Base-by-base conservation (phyloP, 1,140 invertebrate genomes). In the Psix sp. region DNA sequence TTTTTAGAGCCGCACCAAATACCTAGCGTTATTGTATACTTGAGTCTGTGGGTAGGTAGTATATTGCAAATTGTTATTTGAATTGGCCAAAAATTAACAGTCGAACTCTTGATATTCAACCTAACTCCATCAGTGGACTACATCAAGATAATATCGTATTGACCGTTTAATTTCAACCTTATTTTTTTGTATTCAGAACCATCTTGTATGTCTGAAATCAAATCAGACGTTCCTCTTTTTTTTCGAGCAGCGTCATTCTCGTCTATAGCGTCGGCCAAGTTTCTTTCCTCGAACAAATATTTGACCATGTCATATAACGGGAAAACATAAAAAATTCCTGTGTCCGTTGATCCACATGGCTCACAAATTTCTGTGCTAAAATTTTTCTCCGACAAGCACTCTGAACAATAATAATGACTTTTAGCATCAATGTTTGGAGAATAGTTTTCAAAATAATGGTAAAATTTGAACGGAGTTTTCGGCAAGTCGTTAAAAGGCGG, bases 301-400 rank as follows among this genome's bases (percentile, higher is more conserved):
- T 26, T 39, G 9, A 40, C 16, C 16, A 36, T 7, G n/a, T 40
- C 11, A 14, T 3, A 1, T 5, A 52, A n/a, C 14, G 20, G 35
- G 16, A 52, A 39, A 18, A 39, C 49, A 17, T 39, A 52, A 52
- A 52, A 52, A 1, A 35, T 9, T 4, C 21, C 35, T n/a, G 31
- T 7, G 3, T 24, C 21, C 21, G 9, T 5, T 15, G 5, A 5
- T 10, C 29, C 9, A 54, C 49, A 40, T 10, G 26, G 5, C 4
- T 15, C 4, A 31, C 49, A 54, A 3, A 11, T 38, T 3, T 20
- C 31, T 3, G 14, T 7, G 5, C 9, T 17, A 4, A 4, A 10
- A 13, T 20, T 1, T 38, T 38, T 49, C 14, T 31, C 31, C 31
- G 17, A 33, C 9, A 31, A 21, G 11, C 31, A 49, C 7, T 49